A percentile compares a stretch with the other conserved stretches of the same genome.
Evolutionary conservation across 2,888 invertebrate genomes (phyloP).

Genomic region (Colostygia pectinataria): DNA sequence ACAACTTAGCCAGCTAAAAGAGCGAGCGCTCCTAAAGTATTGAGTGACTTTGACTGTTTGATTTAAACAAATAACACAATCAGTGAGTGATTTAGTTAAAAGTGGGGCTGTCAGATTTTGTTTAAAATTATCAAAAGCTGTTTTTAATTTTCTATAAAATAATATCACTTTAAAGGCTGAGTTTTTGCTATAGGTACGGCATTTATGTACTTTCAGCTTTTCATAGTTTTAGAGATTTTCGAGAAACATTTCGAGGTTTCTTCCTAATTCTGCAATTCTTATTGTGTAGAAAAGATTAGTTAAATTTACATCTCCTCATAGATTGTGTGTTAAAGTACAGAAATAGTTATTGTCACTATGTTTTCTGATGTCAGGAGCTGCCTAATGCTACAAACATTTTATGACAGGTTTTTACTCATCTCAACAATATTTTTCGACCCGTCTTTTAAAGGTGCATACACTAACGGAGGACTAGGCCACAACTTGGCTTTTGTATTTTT

Average conservation of each 20-base stretch:
- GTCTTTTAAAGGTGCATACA: constrained; percentile 63
- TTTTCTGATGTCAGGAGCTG: constrained; percentile 6
- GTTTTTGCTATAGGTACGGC: constrained; percentile 8
- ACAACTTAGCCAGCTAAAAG: too few relatives aligned
- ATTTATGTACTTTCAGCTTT: constrained; percentile 1
- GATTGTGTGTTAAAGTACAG: constrained; percentile 8
- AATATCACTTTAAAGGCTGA: constrained; percentile 22
- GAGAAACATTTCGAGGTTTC: too few relatives aligned
- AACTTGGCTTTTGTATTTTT: constrained; percentile 80
- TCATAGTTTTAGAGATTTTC: neutral
- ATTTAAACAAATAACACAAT: neutral
- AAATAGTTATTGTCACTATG: constrained; percentile 1
- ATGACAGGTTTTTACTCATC: constrained; percentile 45
- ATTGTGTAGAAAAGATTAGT: neutral
- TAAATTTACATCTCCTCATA: constrained; percentile 1
- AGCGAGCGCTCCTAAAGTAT: too few relatives aligned
- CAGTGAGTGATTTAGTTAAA: constrained; percentile 12
- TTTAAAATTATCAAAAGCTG: constrained; percentile 2
- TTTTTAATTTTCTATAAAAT: constrained; percentile 11
- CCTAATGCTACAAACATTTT: constrained; percentile 19
- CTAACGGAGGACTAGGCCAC: constrained; percentile 50
- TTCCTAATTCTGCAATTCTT: neutral
- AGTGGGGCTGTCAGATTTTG: constrained; percentile 14
- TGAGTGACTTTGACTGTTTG: constrained; percentile 9
- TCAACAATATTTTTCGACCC: constrained; percentile 74